Evolutionary conservation across 2,888 invertebrate genomes (phyloP).

Genomic region (Apamea monoglypha): DNA sequence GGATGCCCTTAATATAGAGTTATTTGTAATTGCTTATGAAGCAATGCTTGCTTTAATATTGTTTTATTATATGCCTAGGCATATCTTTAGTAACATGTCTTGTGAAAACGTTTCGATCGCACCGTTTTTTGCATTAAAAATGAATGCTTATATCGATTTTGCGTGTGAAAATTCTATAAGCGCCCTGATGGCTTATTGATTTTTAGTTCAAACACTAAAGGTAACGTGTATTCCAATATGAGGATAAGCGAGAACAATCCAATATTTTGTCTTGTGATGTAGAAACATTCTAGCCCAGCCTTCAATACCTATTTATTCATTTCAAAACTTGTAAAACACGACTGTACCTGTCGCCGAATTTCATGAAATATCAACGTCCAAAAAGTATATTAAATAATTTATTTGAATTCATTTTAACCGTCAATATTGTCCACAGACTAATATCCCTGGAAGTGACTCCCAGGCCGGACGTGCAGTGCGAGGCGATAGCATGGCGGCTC

Average conservation of each 20-base stretch:
- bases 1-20: constrained; percentile 48
- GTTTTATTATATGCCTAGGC: not conserved
- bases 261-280: not conserved
- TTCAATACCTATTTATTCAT: not conserved
- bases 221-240: not conserved
- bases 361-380: not conserved
- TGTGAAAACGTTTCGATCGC: constrained; percentile 20
- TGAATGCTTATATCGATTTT: not conserved
- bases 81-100: not conserved
- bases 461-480: constrained; percentile 93
- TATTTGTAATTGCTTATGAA: constrained; percentile 35
- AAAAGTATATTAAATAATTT: not conserved
- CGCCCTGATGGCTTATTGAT: constrained; percentile 6
- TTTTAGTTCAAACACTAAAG: not conserved
- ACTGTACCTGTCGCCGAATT: not conserved
- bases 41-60: constrained; percentile 17
- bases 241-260: not conserved
- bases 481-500: constrained; percentile 96
- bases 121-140: not conserved
- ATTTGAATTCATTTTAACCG: not conserved
- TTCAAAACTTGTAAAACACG: not conserved
- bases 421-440: constrained; percentile 73
- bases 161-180: not conserved
- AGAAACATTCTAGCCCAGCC: not conserved
- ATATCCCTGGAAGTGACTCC: constrained; percentile 88